Evolutionary conservation across 2,113 vertebrate genomes (phyloP), one percentile per base, ranked within the genome.

Genomic region (Rallus limicola): DNA sequence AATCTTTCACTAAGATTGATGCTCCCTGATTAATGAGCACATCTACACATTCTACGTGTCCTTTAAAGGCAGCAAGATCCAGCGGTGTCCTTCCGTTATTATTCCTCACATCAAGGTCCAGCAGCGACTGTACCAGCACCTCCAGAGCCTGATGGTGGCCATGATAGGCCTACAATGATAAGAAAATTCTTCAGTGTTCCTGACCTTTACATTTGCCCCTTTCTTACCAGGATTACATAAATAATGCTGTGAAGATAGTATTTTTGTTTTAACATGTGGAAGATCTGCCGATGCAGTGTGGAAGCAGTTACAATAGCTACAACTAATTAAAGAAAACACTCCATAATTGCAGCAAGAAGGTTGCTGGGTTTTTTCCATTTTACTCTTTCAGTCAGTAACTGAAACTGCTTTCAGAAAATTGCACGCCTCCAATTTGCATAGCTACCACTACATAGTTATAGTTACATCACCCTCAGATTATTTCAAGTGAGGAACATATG

Each of bases 1-100:
- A 99, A 95, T 99, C 99, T 97, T 99, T 99, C 44, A 99, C 99
- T 95, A 99, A 96, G 94, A 99, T 99, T 34, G 99, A 99, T 71
- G 99, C 99, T 91, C 99, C 99, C 97, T 99, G 99, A 97, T 99
- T 99, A 96, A 99, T 99, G 38, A 99, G 98, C 86, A 99, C 99
- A 63, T 99, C 99, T 96, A 99, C 99, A 98, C 99, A 99, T 97
- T 99, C 99, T 64, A 99, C 98, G 0, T 99, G 99, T 84, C 99
- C 99, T 96, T 99, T 99, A 86, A 99, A 99, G 75, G 99, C 99
- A 83, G 99, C 99, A 94, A 99, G 98, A 94, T 99, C 99, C 96
- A 99, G 92, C 15, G 99, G 99, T 11, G 99, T 99, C 89, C 99
- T 98, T 70, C 99, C 99, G 19, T 99, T 99, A 82, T 97, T 97